Base-by-base conservation (phyloP, 2,113 vertebrate species). In the Camelus bactrianus region DNA sequence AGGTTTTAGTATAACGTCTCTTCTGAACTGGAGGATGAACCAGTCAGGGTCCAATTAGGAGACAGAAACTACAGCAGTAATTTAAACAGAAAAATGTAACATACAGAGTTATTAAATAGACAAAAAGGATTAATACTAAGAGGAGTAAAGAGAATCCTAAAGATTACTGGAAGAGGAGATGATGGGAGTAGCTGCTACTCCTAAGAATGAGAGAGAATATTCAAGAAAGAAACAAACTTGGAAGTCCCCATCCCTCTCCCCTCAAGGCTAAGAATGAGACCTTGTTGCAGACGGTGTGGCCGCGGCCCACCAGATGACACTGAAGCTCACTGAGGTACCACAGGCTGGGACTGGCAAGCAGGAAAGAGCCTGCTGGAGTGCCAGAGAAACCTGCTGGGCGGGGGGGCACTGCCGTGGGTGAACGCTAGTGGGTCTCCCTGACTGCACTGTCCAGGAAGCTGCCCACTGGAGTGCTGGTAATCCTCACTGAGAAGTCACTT, bases 11-110 rank as follows among this genome's bases (percentile, higher is more conserved):
- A 62, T 10, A 24, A 64, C 35, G 70, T 79, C 38, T 91, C 35
- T 48, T 89, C 35, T 83, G 58, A 6, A 26, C 10, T 2, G 8
- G 4, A 20, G 8, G 32, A 9, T 42, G 13, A 90, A 62, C n/a
- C 28, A 58, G 14, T 72, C n/a, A 38, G 24, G 13, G 26, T 32
- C 22, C 24, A n/a, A 30, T 32, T 50, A 62, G 15, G 15, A 76
- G 50, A n/a, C 12, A 95, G 64, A 93, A 76, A 56, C 20, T 14
- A 60, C 10, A 70, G 11, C 11, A 82, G 46, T 81, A 81, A 88
- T 14, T 11, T 30, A 15, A 82, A 60, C 5, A 52, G 26, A 13
- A 91, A 38, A 38, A 50, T 86, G 67, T 65, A 73, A 69, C 13
- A 69, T 32, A 38, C 0, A 70, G 17, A 12, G 52, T 82, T 86